Evolutionary conservation across 1,140 invertebrate species (phyloP), one percentile per base, ranked within the genome.

Genomic region (Solenopsis invicta): DNA sequence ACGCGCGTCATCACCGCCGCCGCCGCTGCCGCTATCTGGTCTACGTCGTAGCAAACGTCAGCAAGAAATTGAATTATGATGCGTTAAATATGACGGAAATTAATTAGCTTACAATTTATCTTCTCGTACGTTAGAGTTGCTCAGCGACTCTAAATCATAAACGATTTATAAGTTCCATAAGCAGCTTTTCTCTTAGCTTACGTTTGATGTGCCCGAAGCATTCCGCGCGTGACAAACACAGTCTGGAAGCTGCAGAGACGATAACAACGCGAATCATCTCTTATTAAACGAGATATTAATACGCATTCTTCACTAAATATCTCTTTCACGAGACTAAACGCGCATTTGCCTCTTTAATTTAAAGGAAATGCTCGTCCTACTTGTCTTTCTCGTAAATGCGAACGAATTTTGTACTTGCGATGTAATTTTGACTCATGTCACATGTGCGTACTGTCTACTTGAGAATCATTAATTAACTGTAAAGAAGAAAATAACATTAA

Each of bases 31-130:
- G 37, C 59, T 82, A 62, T 45, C 67, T 12, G 50, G 41, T 16
- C 59, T 37, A 37, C 48, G 16, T 77, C 69, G 52, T 56, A 37
- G 37, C 69, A 34, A 29, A 37, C 64, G 62, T 56, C 74, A 24
- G 64, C 81, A 50, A 48, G 37, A 77, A 76, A 77, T 85, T 85
- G 81, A 85, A 71, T 87, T 87, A 84, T 48, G 80, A 86, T 48
- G 41, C 76, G 64, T 86, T 86, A 61, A 87, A 50, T 56, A 54
- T 61, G 56, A 66, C 61, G 37, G 37, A 67, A 84, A 84, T 85
- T 85, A 85, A 77, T 77, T 84, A 75, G 69, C 69, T 75, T 82
- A 54, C 34, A 45, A 56, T 72, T 86, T 71, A 50, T 81, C 13
- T 48, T 8, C 41, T 10, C 48, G 71, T 52, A 61, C n/a, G 6